Evolutionary conservation across 2,888 invertebrate species (phyloP).

Genomic region (Cerceris rybyensis): DNA sequence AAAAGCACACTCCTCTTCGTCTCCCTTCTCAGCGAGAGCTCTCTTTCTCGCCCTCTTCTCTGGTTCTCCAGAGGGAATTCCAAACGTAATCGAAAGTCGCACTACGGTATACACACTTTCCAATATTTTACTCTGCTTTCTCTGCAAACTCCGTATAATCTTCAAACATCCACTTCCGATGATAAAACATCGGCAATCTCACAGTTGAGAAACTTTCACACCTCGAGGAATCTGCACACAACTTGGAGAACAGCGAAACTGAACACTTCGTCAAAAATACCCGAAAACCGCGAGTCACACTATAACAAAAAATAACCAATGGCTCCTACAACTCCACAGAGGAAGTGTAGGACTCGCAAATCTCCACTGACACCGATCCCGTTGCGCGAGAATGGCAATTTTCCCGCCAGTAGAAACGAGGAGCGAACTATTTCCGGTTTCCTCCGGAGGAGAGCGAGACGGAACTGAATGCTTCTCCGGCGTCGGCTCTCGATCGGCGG

Average conservation of each 20-base stretch:
- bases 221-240: background rate
- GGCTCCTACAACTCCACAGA: background rate
- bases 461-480: slow-evolving; percentile 74
- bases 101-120: slow-evolving; percentile 21
- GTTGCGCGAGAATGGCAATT: slow-evolving; percentile 32
- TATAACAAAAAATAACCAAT: background rate
- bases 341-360: background rate
- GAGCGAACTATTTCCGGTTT: slow-evolving; percentile 56
- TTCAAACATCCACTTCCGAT: background rate
- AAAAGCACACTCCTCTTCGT: background rate
- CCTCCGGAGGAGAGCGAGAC: slow-evolving; percentile 70
- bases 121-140: background rate
- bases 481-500: slow-evolving; percentile 68
- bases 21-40: slow-evolving; percentile 20
- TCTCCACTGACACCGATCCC: background rate
- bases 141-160: background rate
- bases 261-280: background rate
- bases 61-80: background rate
- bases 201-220: too few species aligned
- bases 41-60: background rate
- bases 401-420: slow-evolving; percentile 63
- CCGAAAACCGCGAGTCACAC: background rate
- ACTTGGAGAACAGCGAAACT: background rate
- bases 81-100: background rate
- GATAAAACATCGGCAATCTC: background rate